Evolutionary conservation across 2,113 vertebrate genomes (phyloP), one percentile per base, ranked within the genome.

Genomic region (Alectura lathami): DNA sequence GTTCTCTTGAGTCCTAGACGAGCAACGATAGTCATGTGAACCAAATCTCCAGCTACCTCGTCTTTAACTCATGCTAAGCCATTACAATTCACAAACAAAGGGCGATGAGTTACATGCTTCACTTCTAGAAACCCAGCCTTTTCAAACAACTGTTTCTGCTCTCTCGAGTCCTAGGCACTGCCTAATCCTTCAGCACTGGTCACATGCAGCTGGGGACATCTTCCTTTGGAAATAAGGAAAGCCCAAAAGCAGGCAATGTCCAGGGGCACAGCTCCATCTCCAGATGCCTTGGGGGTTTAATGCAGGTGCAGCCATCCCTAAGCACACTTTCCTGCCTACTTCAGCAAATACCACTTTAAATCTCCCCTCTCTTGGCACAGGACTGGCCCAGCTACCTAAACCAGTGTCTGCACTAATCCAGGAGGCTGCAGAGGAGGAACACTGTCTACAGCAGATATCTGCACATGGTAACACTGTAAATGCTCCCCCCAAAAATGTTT

Each of bases 1-100:
- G 47, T 36, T 74, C 36, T 54, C 15, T 54, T 3, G 32, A 50
- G 32, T 45, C 26, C 48, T 63, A 51, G 27, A 10, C 79, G n/a
- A 45, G 67, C 0, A 0, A 62, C 5, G n/a, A 48, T 16, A 36
- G 32, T 17, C 6, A 6, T 0, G 45, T 10, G 40, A 79, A 48
- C 10, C 30, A 30, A 45, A 40, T 3, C 59, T 64, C 70, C 34
- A 13, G 34, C 21, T 3, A 3, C 50, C 29, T 32, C 0, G 0
- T n/a, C 81, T 57, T 73, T 45, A 1, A 0, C 36, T 38, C 30
- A 24, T 17, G 5, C 23, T 32, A 62, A 89, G 36, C 42, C 53
- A 0, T 4, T 83, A 36, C 32, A 30, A 21, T 9, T 72, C 23
- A 56, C 32, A 56, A 60, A 38, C 3, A 57, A 42, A 16, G 53